A percentile compares a stretch with the other conserved stretches of the same genome.
Conservation (phyloP, 2,797 vertebrate genomes). For the Dromococcyx pavoninus region DNA sequence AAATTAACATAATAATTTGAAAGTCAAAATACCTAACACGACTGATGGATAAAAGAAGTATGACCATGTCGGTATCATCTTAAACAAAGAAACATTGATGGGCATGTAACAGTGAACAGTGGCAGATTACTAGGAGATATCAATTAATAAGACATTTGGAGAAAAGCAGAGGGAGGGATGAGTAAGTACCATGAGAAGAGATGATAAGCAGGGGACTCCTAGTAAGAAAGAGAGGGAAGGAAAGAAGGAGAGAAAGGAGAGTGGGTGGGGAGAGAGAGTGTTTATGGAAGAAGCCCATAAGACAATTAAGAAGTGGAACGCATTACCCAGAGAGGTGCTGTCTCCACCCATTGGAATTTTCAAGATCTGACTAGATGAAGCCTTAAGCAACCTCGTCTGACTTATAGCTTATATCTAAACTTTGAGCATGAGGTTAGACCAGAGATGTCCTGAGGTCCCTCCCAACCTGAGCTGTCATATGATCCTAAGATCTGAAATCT, state of each 20-base stretch:
- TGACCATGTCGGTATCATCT: neutral
- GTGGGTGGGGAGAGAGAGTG: no score
- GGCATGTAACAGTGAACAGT: neutral
- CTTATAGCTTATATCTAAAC: neutral
- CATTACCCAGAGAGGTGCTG: neutral
- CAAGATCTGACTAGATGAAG: neutral
- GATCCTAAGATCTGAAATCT: neutral
- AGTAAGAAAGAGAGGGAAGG: neutral
- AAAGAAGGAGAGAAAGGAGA: neutral
- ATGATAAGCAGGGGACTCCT: neutral
- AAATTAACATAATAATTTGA: neutral
- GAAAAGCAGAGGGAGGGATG: neutral
- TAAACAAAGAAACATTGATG: neutral
- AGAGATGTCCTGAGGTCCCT: neutral
- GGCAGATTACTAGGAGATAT: neutral
- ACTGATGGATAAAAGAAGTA: neutral
- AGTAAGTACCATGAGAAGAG: neutral
- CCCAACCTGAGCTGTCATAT: neutral
- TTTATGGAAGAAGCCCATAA: neutral
- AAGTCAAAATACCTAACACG: neutral
- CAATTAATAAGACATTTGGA: neutral
- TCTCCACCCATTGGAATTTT: neutral
- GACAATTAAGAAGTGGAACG: neutral
- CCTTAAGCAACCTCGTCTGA: neutral
- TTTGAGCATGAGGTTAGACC: neutral